These are phyloP conservation scores for Lottia scabra DNA, from an alignment of 2,888 invertebrate genomes.

Conservation along the genomic window DNA sequence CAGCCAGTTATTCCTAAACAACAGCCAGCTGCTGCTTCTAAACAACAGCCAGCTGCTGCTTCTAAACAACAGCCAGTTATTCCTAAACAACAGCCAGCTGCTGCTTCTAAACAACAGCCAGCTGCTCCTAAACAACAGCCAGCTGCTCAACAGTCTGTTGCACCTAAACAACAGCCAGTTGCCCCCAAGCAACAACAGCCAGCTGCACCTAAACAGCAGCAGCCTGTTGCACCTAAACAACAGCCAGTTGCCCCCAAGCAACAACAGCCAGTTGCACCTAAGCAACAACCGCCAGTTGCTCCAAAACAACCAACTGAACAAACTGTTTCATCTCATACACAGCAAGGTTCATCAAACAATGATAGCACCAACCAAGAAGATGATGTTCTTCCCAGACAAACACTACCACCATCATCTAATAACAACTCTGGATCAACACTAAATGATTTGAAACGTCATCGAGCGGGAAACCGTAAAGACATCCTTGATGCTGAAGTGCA, in stretches of 20 bases:
- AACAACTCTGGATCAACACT: conserved; percentile 8
- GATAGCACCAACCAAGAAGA: conserved; percentile 5
- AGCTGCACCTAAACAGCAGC: not conserved
- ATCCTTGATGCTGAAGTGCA: conserved; percentile 51
- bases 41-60: not conserved
- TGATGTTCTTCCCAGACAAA: not conserved
- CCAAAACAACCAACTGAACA: conserved; percentile 16
- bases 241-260: conserved; percentile 72
- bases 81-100: conserved; percentile 72
- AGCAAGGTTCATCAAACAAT: not conserved
- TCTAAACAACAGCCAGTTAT: conserved; percentile 76
- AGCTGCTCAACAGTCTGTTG: not conserved
- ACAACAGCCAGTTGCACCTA: conserved; percentile 74
- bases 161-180: conserved; percentile 28
- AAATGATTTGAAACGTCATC: conserved; percentile 22
- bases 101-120: conserved; percentile 1
- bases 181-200: too few relatives aligned
- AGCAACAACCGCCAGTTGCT: conserved; percentile 17
- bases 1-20: too few relatives aligned
- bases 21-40: not conserved
- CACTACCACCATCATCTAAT: conserved; percentile 4
- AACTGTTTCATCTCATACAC: not conserved
- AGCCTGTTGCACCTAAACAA: conserved; percentile 74
- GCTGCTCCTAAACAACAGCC: not conserved
- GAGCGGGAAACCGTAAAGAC: conserved; percentile 31